Percentiles rank a stretch among this genome's conserved stretches.
Conservation (phyloP, 2,113 vertebrate species). For the Zeus faber region DNA sequence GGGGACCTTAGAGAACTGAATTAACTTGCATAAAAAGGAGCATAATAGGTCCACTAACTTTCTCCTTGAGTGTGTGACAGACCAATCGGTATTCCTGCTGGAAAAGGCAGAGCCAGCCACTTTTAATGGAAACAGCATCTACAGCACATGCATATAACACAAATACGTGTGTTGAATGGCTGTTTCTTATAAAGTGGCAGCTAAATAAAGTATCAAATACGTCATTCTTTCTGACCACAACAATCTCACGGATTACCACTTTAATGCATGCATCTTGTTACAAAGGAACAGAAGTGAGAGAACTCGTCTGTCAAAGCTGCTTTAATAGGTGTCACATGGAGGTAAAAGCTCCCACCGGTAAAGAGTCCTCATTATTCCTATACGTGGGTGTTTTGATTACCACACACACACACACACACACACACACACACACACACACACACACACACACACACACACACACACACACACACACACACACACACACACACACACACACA, state of each 20-base stretch:
- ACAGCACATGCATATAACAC: not conserved
- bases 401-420: not conserved
- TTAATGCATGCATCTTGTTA: not conserved
- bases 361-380: constrained; percentile 46
- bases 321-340: constrained; percentile 56
- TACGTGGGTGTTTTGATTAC: not conserved
- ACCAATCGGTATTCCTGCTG: too few relatives aligned
- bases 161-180: not conserved
- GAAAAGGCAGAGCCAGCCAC: too few relatives aligned
- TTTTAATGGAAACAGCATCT: not conserved
- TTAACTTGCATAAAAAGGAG: too few relatives aligned
- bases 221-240: not conserved
- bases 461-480: not conserved
- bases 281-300: not conserved
- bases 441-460: not conserved
- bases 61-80: too few relatives aligned
- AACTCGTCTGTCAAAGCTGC: constrained; percentile 59
- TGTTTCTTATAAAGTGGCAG: not conserved
- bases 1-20: too few relatives aligned
- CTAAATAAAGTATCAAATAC: not conserved
- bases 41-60: too few relatives aligned
- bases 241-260: not conserved
- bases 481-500: not conserved
- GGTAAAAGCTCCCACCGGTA: constrained; percentile 20
- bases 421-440: too few relatives aligned